Conservation (phyloP, 2,797 vertebrate species). For the Botia almorhae region DNA sequence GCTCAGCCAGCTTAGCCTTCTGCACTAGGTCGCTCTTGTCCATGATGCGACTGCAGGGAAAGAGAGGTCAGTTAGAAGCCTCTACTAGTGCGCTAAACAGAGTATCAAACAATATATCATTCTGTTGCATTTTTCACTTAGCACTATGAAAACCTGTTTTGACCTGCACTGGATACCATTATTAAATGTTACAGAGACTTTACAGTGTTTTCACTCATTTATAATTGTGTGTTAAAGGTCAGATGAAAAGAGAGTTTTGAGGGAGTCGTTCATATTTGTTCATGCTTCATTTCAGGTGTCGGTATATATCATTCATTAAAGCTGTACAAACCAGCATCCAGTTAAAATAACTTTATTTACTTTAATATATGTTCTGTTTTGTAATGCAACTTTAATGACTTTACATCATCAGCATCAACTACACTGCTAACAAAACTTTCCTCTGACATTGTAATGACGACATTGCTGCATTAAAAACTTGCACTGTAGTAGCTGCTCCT, state of each 20-base stretch:
- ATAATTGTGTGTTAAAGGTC: background rate
- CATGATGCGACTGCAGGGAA: constrained; percentile 78
- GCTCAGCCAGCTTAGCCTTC: constrained; percentile 81
- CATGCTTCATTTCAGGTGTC: too few species aligned
- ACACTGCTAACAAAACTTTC: too few species aligned
- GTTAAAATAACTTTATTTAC: background rate
- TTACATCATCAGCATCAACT: too few species aligned
- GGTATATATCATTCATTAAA: too few species aligned
- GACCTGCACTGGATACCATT: constrained; percentile 39
- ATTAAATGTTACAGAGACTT: background rate
- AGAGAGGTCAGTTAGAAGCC: background rate
- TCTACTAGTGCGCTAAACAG: background rate
- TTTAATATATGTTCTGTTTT: background rate
- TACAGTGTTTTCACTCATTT: background rate
- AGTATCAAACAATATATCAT: background rate
- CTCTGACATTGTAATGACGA: too few species aligned
- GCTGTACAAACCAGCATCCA: too few species aligned
- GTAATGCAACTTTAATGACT: background rate
- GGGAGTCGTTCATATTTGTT: too few species aligned
- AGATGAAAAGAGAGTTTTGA: background rate
- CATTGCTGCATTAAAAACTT: too few species aligned
- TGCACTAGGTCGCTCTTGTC: constrained; percentile 95
- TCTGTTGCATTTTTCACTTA: background rate
- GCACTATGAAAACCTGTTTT: background rate
- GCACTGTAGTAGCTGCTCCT: too few species aligned